These are phyloP conservation scores for Mesocricetus auratus DNA, from an alignment of 2,113 vertebrate genomes.

Conservation along the genomic window DNA sequence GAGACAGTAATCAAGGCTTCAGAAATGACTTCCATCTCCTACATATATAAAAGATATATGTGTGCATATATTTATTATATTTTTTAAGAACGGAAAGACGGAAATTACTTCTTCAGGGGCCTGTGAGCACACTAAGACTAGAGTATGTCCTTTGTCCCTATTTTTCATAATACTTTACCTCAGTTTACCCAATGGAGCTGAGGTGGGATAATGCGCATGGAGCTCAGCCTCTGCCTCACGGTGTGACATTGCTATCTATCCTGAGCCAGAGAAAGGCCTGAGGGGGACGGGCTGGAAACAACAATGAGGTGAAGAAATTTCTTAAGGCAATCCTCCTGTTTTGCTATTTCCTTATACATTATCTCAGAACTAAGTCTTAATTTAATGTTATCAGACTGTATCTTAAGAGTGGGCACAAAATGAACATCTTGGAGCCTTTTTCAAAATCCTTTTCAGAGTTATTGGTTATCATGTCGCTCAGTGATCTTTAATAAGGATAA, in stretches of 20 bases:
- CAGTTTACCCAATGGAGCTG: not conserved
- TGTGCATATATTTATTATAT: not conserved
- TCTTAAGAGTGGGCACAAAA: not conserved
- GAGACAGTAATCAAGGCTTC: not conserved
- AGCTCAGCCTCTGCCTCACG: not conserved
- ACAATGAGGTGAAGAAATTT: not conserved
- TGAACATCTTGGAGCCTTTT: not conserved
- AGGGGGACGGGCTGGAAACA: not conserved
- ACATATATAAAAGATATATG: not conserved
- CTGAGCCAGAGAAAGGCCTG: not conserved
- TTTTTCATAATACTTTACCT: not conserved
- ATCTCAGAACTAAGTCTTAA: conserved; percentile 28
- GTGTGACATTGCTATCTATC: not conserved
- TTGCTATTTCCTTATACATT: not conserved
- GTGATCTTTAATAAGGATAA: conserved; percentile 41
- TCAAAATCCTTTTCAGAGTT: conserved; percentile 20
- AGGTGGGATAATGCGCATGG: not conserved
- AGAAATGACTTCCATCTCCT: not conserved
- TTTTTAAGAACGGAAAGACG: not conserved
- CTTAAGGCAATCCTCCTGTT: not conserved
- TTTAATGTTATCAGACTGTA: not conserved
- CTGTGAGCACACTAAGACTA: not conserved
- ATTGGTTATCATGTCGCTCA: not conserved
- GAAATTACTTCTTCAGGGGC: not conserved
- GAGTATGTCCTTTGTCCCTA: not conserved